Base-by-base conservation (phyloP, 2,797 vertebrate genomes). In the Anomalospiza imberbis region DNA sequence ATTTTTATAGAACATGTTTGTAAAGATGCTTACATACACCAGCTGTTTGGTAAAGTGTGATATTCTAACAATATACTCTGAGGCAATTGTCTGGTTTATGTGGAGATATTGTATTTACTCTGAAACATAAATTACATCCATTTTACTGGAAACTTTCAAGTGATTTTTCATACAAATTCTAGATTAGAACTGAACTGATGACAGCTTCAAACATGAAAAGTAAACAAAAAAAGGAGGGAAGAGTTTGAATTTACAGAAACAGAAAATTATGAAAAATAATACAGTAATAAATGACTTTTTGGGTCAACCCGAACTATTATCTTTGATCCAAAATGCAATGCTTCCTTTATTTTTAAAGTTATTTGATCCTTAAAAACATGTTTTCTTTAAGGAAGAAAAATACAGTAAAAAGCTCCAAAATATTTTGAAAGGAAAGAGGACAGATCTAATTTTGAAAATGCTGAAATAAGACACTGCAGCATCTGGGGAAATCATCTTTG, bases 401-500 rank as follows among this genome's bases (percentile, higher is more conserved):
- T 9, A 20, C 34, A 87, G 26, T 51, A 55, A 55, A 85, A 83
- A 66, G 31, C 55, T 66, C 24, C 16, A 68, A 92, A 92, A 93
- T 80, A 94, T 53, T 93, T 48, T 47, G 48, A 89, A 89, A 78
- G 25, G 77, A 79, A 86, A 71, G 45, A 88, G 17, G 61, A 77
- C 74, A 67, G 68, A 95, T 93, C 62, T 93, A 86, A 85, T 88
- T 91, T 85, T 70, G 44, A 94, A 96, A 94, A 60, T n/a, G 91
- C 93, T 96, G 80, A 94, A 96, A 88, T 63, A 85, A 89, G 81
- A 85, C 38, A 55, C 60, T 60, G 77, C 7, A 83, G 86, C 93
- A 95, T 81, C 93, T 96, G 91, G 90, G 83, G 95, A 96, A 94
- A 94, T 90, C 29, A 93, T 90, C 55, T 84, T 89, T 88, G 70